These are phyloP conservation scores for Boulengeromyrus knoepffleri DNA, from an alignment of 2,113 vertebrate genomes.

Conservation along the genomic window DNA sequence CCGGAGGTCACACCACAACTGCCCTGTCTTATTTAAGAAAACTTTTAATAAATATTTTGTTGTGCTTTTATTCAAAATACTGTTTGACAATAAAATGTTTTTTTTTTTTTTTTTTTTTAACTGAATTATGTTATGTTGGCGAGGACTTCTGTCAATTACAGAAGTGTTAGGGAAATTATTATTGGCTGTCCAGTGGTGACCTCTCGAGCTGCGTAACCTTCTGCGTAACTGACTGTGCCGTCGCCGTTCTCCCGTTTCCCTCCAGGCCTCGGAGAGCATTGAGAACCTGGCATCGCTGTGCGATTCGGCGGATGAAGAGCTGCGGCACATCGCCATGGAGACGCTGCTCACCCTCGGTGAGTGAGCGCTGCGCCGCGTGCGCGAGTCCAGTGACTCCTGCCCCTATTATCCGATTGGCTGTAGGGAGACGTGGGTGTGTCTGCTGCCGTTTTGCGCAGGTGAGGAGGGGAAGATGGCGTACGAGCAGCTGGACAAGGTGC, in stretches of 20 bases:
- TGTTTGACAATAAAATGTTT: not conserved
- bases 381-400: not conserved
- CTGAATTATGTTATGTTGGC: too few species aligned
- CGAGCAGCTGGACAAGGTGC: conserved; percentile 81
- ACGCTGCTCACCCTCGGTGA: conserved; percentile 86
- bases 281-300: conserved; percentile 76
- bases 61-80: not conserved
- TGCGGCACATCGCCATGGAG: conserved; percentile 82
- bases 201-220: not conserved
- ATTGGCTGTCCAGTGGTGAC: not conserved
- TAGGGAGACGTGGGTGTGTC: not conserved
- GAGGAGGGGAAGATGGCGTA: conserved; percentile 89
- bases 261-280: conserved; percentile 84
- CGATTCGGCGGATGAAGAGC: conserved; percentile 81
- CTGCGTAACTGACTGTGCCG: not conserved
- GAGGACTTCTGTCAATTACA: too few species aligned
- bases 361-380: conserved; percentile 27
- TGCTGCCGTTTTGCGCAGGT: conserved; percentile 53
- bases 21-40: not conserved
- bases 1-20: not conserved
- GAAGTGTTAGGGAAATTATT: not conserved
- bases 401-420: not conserved
- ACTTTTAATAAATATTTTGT: not conserved
- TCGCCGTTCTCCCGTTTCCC: not conserved
- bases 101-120: too few species aligned